Evolutionary conservation across 2,797 vertebrate species (phyloP).

Genomic region (Siniperca scherzeri): DNA sequence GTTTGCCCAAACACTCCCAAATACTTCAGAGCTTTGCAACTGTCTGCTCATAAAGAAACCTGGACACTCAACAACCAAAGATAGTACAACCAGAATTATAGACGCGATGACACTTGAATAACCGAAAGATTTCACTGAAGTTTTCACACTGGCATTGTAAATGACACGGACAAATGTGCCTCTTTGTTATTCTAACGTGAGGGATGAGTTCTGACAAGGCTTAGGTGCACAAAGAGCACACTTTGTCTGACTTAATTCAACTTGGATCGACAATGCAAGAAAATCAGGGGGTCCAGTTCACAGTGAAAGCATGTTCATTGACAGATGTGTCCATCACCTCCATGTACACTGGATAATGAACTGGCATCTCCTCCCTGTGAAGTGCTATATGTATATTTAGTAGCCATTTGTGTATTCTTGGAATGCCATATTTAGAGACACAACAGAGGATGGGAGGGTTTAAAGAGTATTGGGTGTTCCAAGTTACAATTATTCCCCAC

Average conservation of each 20-base stretch:
- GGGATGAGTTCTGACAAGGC: slow-evolving; percentile 48
- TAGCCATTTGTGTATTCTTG: slow-evolving; percentile 71
- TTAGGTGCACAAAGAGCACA: slow-evolving; percentile 8
- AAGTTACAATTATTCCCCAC: slow-evolving; percentile 73
- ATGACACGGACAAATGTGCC: slow-evolving; percentile 38
- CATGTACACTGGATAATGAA: slow-evolving; percentile 35
- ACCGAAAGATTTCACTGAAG: slow-evolving; percentile 50
- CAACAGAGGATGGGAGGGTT: slow-evolving; percentile 60
- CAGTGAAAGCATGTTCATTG: slow-evolving; percentile 52
- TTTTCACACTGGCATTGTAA: slow-evolving; percentile 60
- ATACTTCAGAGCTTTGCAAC: slow-evolving; percentile 68
- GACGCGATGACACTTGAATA: slow-evolving; percentile 59
- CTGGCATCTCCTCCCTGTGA: slow-evolving; percentile 43
- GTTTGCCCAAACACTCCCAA: slow-evolving; percentile 66
- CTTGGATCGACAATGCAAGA: slow-evolving; percentile 52
- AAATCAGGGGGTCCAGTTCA: slow-evolving; percentile 44
- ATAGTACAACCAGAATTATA: slow-evolving; percentile 50
- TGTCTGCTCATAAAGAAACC: slow-evolving; percentile 59
- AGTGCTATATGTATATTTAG: slow-evolving; percentile 38
- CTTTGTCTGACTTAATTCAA: slow-evolving; percentile 55
- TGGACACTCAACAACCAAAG: slow-evolving; percentile 50
- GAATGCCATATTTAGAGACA: slow-evolving; percentile 66
- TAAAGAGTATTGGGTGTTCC: slow-evolving; percentile 54
- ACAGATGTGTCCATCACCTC: slow-evolving; percentile 61
- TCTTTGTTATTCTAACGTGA: slow-evolving; percentile 65